Base-by-base conservation (phyloP, 2,797 vertebrate species). In the Epinephelus malabaricus region DNA sequence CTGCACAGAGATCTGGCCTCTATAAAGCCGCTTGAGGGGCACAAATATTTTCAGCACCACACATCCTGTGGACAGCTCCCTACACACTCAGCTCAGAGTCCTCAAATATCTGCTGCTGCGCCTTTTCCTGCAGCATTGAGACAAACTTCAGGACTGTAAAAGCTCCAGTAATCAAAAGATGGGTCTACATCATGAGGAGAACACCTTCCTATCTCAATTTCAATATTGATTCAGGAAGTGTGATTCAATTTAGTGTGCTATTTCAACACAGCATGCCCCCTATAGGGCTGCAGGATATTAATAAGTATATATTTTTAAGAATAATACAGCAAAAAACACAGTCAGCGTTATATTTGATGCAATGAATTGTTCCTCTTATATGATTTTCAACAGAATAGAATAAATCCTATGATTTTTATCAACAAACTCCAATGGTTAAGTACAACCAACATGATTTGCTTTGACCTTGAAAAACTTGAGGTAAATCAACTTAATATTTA, bases 21-120 rank as follows among this genome's bases (percentile, higher is more conserved):
- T 50, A 2, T 15, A 66, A 75, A 76, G 23, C 68, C 69, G 47
- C 50, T 78, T 21, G 30, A 71, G 25, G 58, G 46, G 64, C 19
- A 56, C 5, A 61, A 13, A 59, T 14, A 38, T 21, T 76, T 94
- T 93, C 94, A 95, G 94, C 92, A 95, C 94, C 92, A 92, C 90
- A 51, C 19, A 63, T 21, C 49, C 12, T 40, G 8, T 38, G 93
- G 94, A 95, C 94, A 95, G 94, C 91, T 93, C 93, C 90, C 11
- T 6, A 15, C 21, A 18, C 6, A 2, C 79, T 62, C 67, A 19
- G 55, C 46, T 17, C 30, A 50, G 47, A 62, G 54, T 61, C 43
- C 3, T 54, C 9, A 47, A 0, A 78, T 13, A 43, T 43, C 25
- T 59, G 46, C 79, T 38, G 38, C 58, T 61, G 56, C 34, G 7